phyloP scores from a whole-genome alignment of 2,797 vertebrate genomes.

The Myotis myotis region DNA sequence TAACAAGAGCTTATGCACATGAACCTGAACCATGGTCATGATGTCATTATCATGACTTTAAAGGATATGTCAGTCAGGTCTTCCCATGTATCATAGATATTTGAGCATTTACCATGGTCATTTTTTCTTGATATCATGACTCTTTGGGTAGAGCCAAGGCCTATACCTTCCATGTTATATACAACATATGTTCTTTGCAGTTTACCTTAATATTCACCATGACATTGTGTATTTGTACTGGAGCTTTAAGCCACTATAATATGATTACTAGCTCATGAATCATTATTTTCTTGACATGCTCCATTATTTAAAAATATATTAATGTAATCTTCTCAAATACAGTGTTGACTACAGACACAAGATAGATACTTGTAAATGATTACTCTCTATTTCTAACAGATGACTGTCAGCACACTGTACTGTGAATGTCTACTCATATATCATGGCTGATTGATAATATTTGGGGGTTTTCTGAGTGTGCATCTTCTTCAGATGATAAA shows the following conservation, averaged over 20 bases:
- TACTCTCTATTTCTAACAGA: conserved; percentile 21
- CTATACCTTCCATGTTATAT: background rate
- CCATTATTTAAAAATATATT: background rate
- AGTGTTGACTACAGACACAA: background rate
- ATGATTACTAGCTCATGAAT: background rate
- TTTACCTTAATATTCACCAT: background rate
- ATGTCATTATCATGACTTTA: background rate
- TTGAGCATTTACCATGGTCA: background rate
- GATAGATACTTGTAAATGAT: background rate
- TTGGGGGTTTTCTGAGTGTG: background rate
- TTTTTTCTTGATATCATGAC: background rate
- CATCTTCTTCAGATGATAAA: background rate
- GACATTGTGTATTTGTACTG: background rate
- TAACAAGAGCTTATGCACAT: background rate
- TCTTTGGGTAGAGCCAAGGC: background rate
- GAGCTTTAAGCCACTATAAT: background rate
- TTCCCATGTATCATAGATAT: background rate
- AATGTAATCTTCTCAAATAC: background rate
- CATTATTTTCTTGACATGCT: background rate
- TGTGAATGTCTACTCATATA: background rate
- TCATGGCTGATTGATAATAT: background rate
- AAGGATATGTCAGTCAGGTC: background rate
- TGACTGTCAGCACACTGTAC: background rate
- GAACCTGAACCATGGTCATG: background rate
- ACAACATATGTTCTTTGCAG: background rate